Evolutionary conservation across 1,140 invertebrate species (phyloP).

Genomic region (Trachymyrmex cornetzi): DNA sequence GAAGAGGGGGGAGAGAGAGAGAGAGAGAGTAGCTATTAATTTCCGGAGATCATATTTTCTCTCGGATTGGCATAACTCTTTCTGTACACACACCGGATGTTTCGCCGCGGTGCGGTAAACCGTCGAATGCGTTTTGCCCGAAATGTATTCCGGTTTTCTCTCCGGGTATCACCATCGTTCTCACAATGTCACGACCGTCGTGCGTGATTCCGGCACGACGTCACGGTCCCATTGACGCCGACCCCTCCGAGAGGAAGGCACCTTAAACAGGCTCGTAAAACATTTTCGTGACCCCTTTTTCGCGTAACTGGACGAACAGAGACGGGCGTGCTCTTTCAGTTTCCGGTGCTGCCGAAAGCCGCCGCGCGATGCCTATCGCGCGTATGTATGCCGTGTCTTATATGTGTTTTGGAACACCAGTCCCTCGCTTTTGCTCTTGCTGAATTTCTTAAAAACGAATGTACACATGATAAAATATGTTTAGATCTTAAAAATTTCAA

Average conservation of each 20-base stretch:
- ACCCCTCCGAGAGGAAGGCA: constrained; percentile 70
- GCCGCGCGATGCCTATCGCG: constrained; percentile 55
- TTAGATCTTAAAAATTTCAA: too few relatives aligned
- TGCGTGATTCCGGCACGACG: constrained; percentile 82
- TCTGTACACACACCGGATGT: constrained; percentile 23
- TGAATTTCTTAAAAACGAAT: too few relatives aligned
- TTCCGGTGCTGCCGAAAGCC: constrained; percentile 70
- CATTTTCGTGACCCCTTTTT: constrained; percentile 77
- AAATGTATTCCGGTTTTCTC: constrained; percentile 59
- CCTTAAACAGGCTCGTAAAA: constrained; percentile 77
- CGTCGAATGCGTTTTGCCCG: constrained; percentile 52
- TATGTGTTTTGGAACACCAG: background rate
- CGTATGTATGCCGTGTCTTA: background rate
- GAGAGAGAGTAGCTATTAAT: background rate
- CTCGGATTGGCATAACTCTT: constrained; percentile 7
- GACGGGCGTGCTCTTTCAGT: constrained; percentile 53
- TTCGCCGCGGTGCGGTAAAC: constrained; percentile 14
- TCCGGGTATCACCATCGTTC: constrained; percentile 57
- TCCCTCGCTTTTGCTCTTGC: background rate
- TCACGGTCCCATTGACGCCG: constrained; percentile 83
- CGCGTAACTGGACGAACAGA: constrained; percentile 69
- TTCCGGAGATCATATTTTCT: constrained; percentile 16
- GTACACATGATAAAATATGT: too few relatives aligned
- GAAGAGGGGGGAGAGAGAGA: background rate
- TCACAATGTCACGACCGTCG: constrained; percentile 77